Percentiles rank a stretch among this genome's conserved stretches.
Conservation (phyloP, 2,113 vertebrate genomes). For the Galemys pyrenaicus region DNA sequence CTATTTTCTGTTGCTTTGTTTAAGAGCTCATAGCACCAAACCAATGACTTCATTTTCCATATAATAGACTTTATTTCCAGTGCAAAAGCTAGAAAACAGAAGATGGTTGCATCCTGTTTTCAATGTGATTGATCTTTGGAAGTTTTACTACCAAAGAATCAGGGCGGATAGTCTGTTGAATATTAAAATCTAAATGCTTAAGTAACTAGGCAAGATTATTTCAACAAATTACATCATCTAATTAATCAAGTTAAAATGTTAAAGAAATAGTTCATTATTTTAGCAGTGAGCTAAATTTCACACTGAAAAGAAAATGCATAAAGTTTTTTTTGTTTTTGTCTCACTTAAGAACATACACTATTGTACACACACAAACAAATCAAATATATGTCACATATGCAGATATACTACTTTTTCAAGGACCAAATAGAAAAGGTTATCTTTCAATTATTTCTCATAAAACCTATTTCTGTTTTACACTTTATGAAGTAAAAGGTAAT, state of each 20-base stretch:
- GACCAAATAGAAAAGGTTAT: not conserved
- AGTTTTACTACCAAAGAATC: not conserved
- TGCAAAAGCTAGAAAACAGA: not conserved
- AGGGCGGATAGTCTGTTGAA: not conserved
- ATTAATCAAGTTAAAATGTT: not conserved
- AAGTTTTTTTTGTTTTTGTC: not conserved
- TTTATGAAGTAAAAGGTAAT: not conserved
- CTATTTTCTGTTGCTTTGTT: not conserved
- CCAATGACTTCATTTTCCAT: not conserved
- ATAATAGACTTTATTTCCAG: not conserved
- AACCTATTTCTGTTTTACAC: not conserved
- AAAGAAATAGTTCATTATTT: not conserved
- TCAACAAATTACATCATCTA: not conserved
- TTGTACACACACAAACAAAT: too few species aligned
- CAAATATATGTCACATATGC: too few species aligned
- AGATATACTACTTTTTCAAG: not conserved
- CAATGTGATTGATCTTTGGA: not conserved
- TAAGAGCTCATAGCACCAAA: not conserved
- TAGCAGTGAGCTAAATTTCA: not conserved
- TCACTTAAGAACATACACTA: not conserved
- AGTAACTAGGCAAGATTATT: not conserved
- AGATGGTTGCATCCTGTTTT: not conserved
- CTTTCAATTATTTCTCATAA: not conserved
- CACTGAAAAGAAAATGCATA: not conserved
- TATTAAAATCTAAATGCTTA: conserved; percentile 8